Percentiles rank a stretch among this genome's conserved stretches.
Evolutionary conservation across 2,113 vertebrate genomes (phyloP).

Genomic region (Rissa tridactyla): DNA sequence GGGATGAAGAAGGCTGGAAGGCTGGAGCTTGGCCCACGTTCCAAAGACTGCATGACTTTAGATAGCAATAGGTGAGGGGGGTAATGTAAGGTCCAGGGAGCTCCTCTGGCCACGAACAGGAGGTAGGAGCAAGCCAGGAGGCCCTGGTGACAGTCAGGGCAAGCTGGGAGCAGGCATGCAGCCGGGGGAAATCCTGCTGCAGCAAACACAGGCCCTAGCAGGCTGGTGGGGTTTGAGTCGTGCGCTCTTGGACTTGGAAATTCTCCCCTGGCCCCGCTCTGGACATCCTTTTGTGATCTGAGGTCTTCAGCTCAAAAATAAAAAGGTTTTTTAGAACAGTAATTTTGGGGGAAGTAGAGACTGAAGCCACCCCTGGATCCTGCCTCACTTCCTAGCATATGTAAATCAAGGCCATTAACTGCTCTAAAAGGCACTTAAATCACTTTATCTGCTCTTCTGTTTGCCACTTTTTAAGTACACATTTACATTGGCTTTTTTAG

Average conservation of each 20-base stretch:
- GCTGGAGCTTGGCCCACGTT: neutral
- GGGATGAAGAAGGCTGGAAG: neutral
- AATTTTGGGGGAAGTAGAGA: constrained; percentile 43
- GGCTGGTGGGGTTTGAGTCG: neutral
- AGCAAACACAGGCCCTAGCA: neutral
- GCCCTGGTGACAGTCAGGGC: neutral
- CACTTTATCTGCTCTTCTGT: constrained; percentile 78
- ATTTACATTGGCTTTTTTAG: constrained; percentile 67
- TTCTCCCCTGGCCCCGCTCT: neutral
- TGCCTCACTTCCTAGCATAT: constrained; percentile 52
- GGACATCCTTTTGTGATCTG: neutral
- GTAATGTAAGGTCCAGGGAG: neutral
- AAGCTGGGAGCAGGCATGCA: neutral
- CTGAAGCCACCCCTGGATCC: constrained; percentile 32
- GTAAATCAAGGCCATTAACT: constrained; percentile 70
- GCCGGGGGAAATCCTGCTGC: neutral
- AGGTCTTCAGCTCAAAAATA: neutral
- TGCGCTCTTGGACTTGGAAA: neutral
- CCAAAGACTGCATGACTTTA: neutral
- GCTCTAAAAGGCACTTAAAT: constrained; percentile 79
- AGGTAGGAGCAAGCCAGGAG: neutral
- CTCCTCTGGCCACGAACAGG: neutral
- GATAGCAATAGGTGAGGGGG: neutral
- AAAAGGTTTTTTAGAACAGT: neutral
- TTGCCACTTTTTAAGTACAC: constrained; percentile 71